phyloP scores from a whole-genome alignment of 2,888 invertebrate species.

The Oscheius sp. region DNA sequence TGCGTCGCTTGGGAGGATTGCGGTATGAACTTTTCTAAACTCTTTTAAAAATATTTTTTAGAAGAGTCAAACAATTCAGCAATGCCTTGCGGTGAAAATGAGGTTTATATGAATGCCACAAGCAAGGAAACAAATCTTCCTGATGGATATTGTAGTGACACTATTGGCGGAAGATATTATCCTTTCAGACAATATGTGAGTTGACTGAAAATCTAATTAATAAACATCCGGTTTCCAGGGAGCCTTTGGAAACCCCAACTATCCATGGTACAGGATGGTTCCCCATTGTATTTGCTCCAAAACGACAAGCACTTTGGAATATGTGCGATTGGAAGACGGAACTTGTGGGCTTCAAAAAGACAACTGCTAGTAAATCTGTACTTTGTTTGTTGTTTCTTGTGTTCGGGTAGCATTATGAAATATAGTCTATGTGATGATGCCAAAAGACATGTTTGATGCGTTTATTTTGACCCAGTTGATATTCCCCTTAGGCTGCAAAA shows the following conservation, averaged over 20 bases:
- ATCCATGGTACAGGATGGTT: not conserved
- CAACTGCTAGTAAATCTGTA: not conserved
- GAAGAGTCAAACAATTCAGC: not conserved
- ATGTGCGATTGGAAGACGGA: not conserved
- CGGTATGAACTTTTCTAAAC: not conserved
- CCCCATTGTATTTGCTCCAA: conserved; percentile 5
- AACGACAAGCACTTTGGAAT: not conserved
- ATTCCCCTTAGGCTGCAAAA: conserved; percentile 29
- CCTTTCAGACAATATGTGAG: not conserved
- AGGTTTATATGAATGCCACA: conserved; percentile 14
- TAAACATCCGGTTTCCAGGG: not conserved
- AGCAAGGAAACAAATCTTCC: not conserved
- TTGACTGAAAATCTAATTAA: too few relatives aligned
- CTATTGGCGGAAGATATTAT: too few relatives aligned
- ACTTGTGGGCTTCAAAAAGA: not conserved
- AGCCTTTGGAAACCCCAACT: conserved; percentile 7
- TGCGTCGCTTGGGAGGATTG: conserved; percentile 5
- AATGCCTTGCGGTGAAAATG: conserved; percentile 21
- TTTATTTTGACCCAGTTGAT: conserved; percentile 19
- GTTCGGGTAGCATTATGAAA: not conserved
- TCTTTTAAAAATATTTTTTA: not conserved
- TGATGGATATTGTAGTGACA: not conserved
- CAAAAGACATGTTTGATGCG: not conserved
- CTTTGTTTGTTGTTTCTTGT: not conserved
- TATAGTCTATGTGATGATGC: not conserved